phyloP scores from a whole-genome alignment of 2,113 vertebrate genomes.

The Rostratula benghalensis region DNA sequence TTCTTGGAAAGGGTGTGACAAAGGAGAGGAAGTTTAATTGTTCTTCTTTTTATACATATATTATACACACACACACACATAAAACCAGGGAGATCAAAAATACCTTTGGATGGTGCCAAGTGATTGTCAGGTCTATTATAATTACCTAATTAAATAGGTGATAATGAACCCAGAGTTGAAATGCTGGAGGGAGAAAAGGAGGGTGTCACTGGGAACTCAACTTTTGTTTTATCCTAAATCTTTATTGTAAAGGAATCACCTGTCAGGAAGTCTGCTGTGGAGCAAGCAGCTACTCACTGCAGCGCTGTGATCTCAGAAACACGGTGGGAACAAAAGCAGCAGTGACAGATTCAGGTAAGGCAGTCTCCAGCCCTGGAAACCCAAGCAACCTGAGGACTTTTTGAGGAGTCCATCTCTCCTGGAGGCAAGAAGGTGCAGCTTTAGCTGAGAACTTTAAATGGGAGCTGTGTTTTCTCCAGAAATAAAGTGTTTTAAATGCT shows the following conservation, averaged over 20 bases:
- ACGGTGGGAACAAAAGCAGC: slow-evolving; percentile 1
- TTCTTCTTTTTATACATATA: neutral
- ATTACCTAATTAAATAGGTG: slow-evolving; percentile 66
- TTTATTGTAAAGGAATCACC: slow-evolving; percentile 52
- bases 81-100: slow-evolving; percentile 38
- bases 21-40: neutral
- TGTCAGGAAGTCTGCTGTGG: slow-evolving; percentile 52
- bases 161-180: slow-evolving; percentile 61
- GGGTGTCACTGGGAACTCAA: slow-evolving; percentile 26
- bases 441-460: neutral
- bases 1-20: neutral
- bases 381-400: neutral
- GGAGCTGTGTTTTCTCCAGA: neutral
- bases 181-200: slow-evolving; percentile 36
- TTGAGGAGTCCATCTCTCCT: neutral
- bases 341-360: slow-evolving; percentile 48
- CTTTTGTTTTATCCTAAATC: slow-evolving; percentile 63
- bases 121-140: slow-evolving; percentile 62
- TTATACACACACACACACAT: neutral
- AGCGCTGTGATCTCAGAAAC: slow-evolving; percentile 36
- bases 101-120: neutral
- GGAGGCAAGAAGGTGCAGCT: neutral
- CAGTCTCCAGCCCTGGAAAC: neutral
- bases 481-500: neutral
- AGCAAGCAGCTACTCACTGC: neutral